Conservation (phyloP, 2,888 invertebrate genomes). For the Drosophila suboccidentalis region DNA sequence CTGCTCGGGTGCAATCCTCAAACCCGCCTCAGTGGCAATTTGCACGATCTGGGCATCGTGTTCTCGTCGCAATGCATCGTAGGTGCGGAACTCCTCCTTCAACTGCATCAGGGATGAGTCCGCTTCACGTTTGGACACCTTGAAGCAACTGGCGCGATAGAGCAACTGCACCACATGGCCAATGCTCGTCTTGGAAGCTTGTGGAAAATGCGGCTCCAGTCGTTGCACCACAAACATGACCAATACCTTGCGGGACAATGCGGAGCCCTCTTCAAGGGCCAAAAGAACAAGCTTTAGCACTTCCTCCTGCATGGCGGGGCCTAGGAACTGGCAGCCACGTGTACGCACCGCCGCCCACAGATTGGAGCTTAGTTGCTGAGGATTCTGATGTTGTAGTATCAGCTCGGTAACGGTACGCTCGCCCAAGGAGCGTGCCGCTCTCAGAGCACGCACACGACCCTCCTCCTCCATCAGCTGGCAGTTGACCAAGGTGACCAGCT, state of each 20-base stretch:
- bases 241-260: conserved; percentile 96
- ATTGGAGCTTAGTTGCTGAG: conserved; percentile 96
- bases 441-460: conserved; percentile 91
- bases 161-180: conserved; percentile 99
- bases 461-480: conserved; percentile 97
- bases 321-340: conserved; percentile 98
- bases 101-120: conserved; percentile 99
- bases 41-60: conserved; percentile 99
- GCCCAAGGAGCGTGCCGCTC: conserved; percentile 96
- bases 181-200: conserved; percentile 99
- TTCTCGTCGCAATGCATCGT: conserved; percentile 96
- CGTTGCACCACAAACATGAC: conserved; percentile 99
- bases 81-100: conserved; percentile 98
- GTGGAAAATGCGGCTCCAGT: conserved; percentile 97
- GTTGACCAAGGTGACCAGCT: conserved; percentile 96
- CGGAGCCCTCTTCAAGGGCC: conserved; percentile 97
- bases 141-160: conserved; percentile 99
- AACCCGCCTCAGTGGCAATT: conserved; percentile 98
- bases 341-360: conserved; percentile 99
- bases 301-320: conserved; percentile 99
- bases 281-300: conserved; percentile 96
- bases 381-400: conserved; percentile 97
- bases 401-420: conserved; percentile 97
- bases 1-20: conserved; percentile 98
- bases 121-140: conserved; percentile 98